Conservation (phyloP, 2,113 vertebrate species). For the Phoenicopterus ruber region DNA sequence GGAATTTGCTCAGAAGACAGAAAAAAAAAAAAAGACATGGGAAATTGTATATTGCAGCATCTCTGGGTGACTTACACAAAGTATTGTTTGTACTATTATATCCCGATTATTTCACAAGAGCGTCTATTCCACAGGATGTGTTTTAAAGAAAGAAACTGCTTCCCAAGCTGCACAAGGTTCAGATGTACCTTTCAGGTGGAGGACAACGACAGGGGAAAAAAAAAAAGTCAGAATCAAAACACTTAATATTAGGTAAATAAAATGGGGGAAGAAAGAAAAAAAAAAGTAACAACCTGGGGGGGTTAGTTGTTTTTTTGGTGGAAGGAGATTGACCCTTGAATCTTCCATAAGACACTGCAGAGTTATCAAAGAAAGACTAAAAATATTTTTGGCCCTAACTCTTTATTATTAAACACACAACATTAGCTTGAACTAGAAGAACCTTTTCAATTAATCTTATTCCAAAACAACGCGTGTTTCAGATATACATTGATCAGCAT, state of each 20-base stretch:
- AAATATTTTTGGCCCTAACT: neutral
- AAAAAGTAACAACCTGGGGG: too few species aligned
- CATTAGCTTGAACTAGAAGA: neutral
- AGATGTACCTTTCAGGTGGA: neutral
- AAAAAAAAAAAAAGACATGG: neutral
- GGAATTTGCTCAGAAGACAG: fast-evolving
- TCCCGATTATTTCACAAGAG: neutral
- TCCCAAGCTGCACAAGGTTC: neutral
- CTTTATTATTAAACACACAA: neutral
- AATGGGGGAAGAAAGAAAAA: fast-evolving
- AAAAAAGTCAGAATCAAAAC: neutral
- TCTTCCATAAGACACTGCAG: neutral
- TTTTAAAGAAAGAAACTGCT: neutral
- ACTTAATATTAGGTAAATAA: neutral
- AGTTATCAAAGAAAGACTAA: neutral
- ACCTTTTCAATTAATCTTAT: neutral
- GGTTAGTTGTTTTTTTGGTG: too few species aligned
- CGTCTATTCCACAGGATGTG: neutral
- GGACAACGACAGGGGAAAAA: neutral
- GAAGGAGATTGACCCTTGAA: too few species aligned
- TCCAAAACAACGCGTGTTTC: neutral
- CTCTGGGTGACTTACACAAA: neutral
- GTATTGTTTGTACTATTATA: neutral
- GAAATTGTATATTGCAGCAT: neutral
- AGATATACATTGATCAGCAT: neutral